Evolutionary conservation across 1,140 invertebrate species (phyloP).

Genomic region (Orius laevigatus): DNA sequence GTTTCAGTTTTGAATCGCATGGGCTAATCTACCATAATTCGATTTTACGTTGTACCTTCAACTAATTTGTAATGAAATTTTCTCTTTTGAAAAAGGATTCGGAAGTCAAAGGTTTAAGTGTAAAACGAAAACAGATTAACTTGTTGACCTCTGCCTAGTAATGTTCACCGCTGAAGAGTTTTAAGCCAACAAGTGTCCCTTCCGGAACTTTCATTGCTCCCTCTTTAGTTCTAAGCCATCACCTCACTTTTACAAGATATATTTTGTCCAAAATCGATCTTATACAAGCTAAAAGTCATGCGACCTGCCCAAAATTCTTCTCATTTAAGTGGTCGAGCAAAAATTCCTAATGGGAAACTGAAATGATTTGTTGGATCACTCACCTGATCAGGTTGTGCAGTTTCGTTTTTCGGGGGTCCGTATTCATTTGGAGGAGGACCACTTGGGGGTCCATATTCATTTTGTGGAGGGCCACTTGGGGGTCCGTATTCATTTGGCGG

Average conservation of each 20-base stretch:
- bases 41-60: no score
- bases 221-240: background rate
- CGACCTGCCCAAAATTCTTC: background rate
- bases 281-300: background rate
- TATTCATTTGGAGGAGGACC: background rate
- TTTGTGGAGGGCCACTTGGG: background rate
- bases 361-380: background rate
- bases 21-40: no score
- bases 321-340: background rate
- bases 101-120: no score
- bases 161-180: no score
- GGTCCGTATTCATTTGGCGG: background rate
- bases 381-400: background rate
- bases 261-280: background rate
- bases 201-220: no score
- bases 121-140: no score
- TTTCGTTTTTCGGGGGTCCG: slow-evolving; percentile 1
- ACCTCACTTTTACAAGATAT: background rate
- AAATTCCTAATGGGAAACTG: background rate
- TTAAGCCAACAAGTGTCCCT: no score
- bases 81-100: no score
- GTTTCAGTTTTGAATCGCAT: no score
- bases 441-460: background rate
- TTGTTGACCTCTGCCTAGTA: no score
- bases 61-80: no score